Conservation (phyloP, 2,888 invertebrate species). For the Philaethria dido region DNA sequence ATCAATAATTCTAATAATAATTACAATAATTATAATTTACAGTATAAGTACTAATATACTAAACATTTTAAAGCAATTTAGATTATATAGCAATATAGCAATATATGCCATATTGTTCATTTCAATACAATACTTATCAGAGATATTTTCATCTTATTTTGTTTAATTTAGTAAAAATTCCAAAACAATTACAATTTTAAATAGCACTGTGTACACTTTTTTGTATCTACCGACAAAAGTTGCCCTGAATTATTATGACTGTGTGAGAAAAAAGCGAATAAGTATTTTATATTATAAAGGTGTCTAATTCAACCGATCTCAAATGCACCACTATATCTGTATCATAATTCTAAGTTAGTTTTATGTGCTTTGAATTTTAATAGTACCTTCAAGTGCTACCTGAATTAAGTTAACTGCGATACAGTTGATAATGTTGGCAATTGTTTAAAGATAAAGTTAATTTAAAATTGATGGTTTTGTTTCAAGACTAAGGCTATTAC, state of each 20-base stretch:
- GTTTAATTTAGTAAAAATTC: too few species aligned
- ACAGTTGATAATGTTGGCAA: neutral
- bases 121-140: too few species aligned
- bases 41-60: too few species aligned
- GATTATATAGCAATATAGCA: too few species aligned
- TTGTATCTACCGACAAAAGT: neutral
- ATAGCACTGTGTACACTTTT: too few species aligned
- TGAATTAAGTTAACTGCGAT: conserved; percentile 7
- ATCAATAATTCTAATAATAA: too few species aligned
- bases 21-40: too few species aligned
- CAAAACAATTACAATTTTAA: too few species aligned
- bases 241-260: neutral
- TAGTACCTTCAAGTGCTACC: neutral
- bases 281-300: neutral
- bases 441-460: neutral
- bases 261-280: neutral
- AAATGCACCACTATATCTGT: neutral
- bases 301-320: neutral
- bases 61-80: too few species aligned
- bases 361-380: conserved; percentile 10
- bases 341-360: conserved; percentile 7
- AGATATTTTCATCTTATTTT: too few species aligned
- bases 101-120: too few species aligned
- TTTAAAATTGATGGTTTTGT: neutral
- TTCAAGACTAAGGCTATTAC: too few species aligned